Base-by-base conservation (phyloP, 2,113 vertebrate genomes). In the Tringa solitaria region DNA sequence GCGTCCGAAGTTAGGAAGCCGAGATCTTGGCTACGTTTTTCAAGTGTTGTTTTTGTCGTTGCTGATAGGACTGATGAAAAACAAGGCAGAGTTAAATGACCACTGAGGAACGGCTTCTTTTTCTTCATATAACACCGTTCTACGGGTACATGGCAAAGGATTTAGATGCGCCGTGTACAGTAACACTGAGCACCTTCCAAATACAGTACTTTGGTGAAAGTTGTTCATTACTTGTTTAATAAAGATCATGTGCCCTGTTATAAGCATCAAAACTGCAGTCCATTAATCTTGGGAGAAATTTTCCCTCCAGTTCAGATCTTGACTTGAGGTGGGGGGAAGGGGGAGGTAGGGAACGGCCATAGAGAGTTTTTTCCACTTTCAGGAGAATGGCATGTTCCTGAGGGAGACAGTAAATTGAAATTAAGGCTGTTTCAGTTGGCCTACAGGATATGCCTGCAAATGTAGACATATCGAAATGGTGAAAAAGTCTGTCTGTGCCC, bases 361-460 rank as follows among this genome's bases (percentile, higher is more conserved):
- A 78, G 97, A 97, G 94, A n/a, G 26, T 32, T 96, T 97, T 99
- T 99, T 99, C 98, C 98, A 98, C 97, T 98, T 99, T 98, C 97
- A 97, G 98, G 98, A 98, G 98, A 99, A 99, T 98, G 98, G 98
- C 98, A 95, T 97, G 96, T 94, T 98, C 99, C 99, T 97, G 72
- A 3, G 99, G 99, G 99, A 99, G 98, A 99, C 98, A 98, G 98
- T 98, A 99, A 99, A 99, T 99, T 99, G 99, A 99, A 99, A 99
- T 98, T 98, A 99, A 99, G 99, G 98, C 99, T 99, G 99, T 99
- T 98, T 97, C 98, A 97, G 98, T 98, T 98, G 98, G 99, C 98
- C 98, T 99, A 99, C 99, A 99, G 99, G 99, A 99, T 99, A 97
- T 99, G 99, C 98, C 99, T 99, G 99, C 99, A 99, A 98, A 99